Base-by-base conservation (phyloP, 2,888 invertebrate genomes). In the Lasioglossum calceatum region DNA sequence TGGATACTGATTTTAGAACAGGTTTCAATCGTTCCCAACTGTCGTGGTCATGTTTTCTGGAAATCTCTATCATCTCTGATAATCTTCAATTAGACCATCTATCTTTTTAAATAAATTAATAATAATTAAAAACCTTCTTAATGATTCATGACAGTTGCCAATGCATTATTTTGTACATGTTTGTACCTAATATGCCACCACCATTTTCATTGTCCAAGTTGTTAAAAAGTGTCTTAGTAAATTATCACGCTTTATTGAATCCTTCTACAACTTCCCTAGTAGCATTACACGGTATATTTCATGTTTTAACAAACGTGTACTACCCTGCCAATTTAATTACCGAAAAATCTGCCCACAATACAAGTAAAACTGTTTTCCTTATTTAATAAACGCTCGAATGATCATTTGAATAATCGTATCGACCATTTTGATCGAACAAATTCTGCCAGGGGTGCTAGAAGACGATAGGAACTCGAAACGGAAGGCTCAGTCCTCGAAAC, bases 401-500 rank as follows among this genome's bases (percentile, higher is more conserved):
- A 61, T 61, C 61, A 2, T 27, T 64, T 36, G 0, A 16, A 8
- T 16, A 7, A 64, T 64, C 32, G 5, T 23, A 67, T 36, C 32
- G 19, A 5, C 19, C 8, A 67, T 19, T 32, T 36, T 67, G 67
- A 36, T 67, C 36, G 64, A 32, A 32, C 32, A 64, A 16, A 16
- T 64, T 64, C 64, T 64, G 64, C 64, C 64, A 64, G 32, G 32
- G 32, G 64, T 32, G 64, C 27, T 32, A 64, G 64, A 32, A 64
- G 64, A 32, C 32, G 64, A 64, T 64, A 64, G 64, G 64, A 32
- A 64, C 32, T 67, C 36, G 67, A 67, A 32, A 67, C 67, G 67
- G 36, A 36, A 67, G 67, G 67, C 36, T 64, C 23, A 47, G 44
- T 44, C 73, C 44, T 67, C 54, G 54, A 54, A 54, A 23, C 23